A percentile compares a stretch with the other conserved stretches of the same genome.
Evolutionary conservation across 2,113 vertebrate species (phyloP).

Genomic region (Camarhynchus parvulus): DNA sequence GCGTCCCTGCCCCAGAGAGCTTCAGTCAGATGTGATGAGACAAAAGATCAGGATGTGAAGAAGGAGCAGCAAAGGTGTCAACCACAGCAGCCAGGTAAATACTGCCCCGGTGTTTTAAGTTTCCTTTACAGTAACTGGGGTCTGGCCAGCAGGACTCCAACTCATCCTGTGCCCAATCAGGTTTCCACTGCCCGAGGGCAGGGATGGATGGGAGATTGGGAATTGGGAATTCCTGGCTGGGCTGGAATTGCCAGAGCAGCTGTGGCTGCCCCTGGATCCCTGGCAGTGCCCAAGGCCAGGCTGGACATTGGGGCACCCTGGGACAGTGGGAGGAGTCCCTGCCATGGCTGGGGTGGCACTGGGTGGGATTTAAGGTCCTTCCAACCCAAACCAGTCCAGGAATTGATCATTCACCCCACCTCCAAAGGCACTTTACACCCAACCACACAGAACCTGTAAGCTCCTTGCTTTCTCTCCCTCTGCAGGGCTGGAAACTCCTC

Average conservation of each 20-base stretch:
- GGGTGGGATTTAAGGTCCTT: accelerated
- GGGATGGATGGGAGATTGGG: not conserved
- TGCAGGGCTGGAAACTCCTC: not conserved
- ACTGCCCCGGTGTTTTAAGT: not conserved
- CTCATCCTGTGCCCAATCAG: accelerated
- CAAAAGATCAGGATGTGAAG: not conserved
- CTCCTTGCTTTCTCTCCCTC: not conserved
- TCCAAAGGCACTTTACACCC: not conserved
- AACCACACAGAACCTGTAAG: not conserved
- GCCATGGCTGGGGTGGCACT: not conserved
- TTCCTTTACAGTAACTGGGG: not conserved
- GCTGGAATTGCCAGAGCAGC: not conserved
- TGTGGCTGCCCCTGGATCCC: not conserved
- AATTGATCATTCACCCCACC: not conserved
- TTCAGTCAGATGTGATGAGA: not conserved
- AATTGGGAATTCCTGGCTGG: not conserved
- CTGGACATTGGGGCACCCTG: not conserved
- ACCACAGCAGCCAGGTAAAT: accelerated
- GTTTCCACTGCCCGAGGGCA: not conserved
- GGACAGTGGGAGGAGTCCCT: not conserved
- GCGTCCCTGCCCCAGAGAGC: not conserved
- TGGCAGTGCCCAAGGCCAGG: not conserved
- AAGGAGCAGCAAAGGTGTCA: not conserved
- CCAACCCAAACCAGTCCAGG: not conserved
- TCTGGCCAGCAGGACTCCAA: not conserved